Percentiles rank a stretch among this genome's conserved stretches.
Evolutionary conservation across 2,888 invertebrate species (phyloP).

Genomic region (Podabrus alpinus): DNA sequence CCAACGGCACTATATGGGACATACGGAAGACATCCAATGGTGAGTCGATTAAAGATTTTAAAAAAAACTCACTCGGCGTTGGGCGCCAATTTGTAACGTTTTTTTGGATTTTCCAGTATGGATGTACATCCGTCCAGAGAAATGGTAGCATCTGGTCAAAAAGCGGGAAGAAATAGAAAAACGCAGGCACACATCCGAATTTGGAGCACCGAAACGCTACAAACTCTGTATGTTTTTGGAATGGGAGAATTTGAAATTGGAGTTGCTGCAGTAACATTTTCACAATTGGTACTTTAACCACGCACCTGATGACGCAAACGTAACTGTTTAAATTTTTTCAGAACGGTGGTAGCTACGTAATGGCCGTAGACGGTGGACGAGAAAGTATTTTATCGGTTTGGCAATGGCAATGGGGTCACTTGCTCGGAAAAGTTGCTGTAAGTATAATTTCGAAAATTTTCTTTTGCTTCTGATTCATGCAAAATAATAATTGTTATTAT

Average conservation of each 20-base stretch:
- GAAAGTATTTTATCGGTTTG: constrained; percentile 91
- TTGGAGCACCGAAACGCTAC: constrained; percentile 89
- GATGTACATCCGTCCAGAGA: constrained; percentile 86
- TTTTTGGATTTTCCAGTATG: constrained; percentile 63
- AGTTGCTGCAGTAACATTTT: constrained; percentile 87
- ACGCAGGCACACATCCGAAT: constrained; percentile 89
- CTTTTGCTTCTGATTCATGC: neutral
- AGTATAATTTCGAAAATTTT: constrained; percentile 51
- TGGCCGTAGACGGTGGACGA: constrained; percentile 86
- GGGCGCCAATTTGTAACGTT: neutral
- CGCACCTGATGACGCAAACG: neutral
- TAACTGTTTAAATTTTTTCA: constrained; percentile 48
- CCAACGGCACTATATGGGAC: constrained; percentile 88
- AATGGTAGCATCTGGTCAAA: constrained; percentile 88
- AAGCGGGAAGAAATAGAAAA: constrained; percentile 80
- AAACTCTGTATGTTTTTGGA: constrained; percentile 87
- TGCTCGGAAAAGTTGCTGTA: constrained; percentile 93
- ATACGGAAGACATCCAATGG: constrained; percentile 94
- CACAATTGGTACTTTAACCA: constrained; percentile 69
- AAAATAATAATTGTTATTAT: neutral
- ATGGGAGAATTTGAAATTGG: constrained; percentile 89
- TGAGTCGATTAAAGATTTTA: no score
- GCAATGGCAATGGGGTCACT: constrained; percentile 94
- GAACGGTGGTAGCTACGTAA: constrained; percentile 89
- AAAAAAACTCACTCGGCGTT: neutral